Evolutionary conservation across 2,888 invertebrate species (phyloP).

Genomic region (Lithophane ornitopus): DNA sequence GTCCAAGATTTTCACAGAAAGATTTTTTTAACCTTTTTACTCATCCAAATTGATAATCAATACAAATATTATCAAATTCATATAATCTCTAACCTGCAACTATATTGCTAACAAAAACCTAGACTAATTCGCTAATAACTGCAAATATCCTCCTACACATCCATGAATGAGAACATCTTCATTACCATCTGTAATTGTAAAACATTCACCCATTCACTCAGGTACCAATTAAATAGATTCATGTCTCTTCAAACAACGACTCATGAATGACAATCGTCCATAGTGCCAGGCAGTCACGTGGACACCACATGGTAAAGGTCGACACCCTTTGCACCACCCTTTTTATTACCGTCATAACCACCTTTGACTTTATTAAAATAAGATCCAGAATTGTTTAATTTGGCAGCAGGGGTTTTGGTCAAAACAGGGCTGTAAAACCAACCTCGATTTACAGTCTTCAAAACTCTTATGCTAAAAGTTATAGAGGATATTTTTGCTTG

Average conservation of each 20-base stretch:
- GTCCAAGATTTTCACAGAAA: background rate
- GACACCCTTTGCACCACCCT: conserved; percentile 73
- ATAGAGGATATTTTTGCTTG: conserved; percentile 14
- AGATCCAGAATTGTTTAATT: conserved; percentile 31
- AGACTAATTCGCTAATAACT: conserved; percentile 25
- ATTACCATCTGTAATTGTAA: conserved; percentile 55
- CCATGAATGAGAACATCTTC: conserved; percentile 52
- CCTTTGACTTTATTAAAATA: background rate
- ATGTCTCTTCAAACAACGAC: conserved; percentile 61
- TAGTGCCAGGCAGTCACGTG: conserved; percentile 71
- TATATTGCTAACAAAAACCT: conserved; percentile 2
- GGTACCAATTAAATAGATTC: conserved; percentile 61
- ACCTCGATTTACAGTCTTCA: conserved; percentile 1
- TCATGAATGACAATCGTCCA: conserved; percentile 72
- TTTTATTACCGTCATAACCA: conserved; percentile 30
- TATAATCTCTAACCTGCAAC: background rate
- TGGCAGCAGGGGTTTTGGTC: background rate
- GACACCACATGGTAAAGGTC: conserved; percentile 76
- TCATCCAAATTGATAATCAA: background rate
- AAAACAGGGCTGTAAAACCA: conserved; percentile 16
- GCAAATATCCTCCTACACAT: conserved; percentile 10
- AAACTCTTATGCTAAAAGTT: conserved; percentile 2
- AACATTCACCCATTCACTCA: conserved; percentile 54
- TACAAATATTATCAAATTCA: background rate
- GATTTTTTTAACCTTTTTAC: background rate